Evolutionary conservation across 1,140 invertebrate species (phyloP).

Genomic region (Hylyphantes graminicola): DNA sequence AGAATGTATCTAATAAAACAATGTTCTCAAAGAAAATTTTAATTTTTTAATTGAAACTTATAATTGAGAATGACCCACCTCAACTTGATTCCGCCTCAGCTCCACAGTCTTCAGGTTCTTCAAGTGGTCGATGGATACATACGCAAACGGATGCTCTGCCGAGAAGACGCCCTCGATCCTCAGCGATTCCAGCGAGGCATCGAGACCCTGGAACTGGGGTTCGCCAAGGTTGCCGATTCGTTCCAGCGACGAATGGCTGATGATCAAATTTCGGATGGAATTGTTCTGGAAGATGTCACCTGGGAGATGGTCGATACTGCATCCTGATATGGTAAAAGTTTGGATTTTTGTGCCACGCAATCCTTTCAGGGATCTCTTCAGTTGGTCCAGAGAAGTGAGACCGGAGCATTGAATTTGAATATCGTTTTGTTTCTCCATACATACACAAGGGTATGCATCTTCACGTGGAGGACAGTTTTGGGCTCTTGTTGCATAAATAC

Average conservation of each 20-base stretch:
- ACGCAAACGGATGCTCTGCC: not conserved
- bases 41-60: not conserved
- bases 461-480: slow-evolving; percentile 18
- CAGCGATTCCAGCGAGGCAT: slow-evolving; percentile 24
- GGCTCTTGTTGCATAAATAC: not conserved
- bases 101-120: slow-evolving; percentile 14
- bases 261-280: not conserved
- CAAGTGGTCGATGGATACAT: slow-evolving; percentile 23
- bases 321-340: slow-evolving; percentile 1
- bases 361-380: slow-evolving; percentile 10
- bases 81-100: not conserved
- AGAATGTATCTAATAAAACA: no score
- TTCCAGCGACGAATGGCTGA: slow-evolving; percentile 7
- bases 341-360: not conserved
- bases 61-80: not conserved
- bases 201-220: slow-evolving; percentile 35
- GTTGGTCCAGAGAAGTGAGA: not conserved
- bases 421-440: not conserved
- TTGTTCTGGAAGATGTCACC: slow-evolving; percentile 21
- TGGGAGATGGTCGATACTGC: slow-evolving; percentile 19
- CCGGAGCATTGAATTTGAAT: not conserved
- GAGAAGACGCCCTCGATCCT: not conserved
- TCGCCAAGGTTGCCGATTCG: slow-evolving; percentile 35
- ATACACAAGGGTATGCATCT: slow-evolving; percentile 11
- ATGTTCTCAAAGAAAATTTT: no score